Evolutionary conservation across 1,140 invertebrate genomes (phyloP).

Genomic region (Diprion similis): DNA sequence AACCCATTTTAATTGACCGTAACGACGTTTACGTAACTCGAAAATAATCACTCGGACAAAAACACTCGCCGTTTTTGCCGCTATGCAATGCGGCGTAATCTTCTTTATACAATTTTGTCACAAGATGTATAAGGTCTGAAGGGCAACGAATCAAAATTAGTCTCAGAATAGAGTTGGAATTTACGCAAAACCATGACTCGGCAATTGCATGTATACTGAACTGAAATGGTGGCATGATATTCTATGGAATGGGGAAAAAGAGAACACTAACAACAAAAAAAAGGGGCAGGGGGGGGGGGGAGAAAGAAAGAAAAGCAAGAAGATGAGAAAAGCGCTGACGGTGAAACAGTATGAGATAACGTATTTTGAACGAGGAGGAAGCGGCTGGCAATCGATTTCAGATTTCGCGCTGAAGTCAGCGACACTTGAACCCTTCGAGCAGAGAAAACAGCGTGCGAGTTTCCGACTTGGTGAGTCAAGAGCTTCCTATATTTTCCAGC

Average conservation of each 20-base stretch:
- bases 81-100: too few relatives aligned
- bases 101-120: too few relatives aligned
- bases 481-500: background rate
- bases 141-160: background rate
- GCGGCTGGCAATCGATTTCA: background rate
- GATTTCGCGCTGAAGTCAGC: slow-evolving; percentile 2
- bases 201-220: background rate
- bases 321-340: too few relatives aligned
- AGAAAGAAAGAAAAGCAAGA: too few relatives aligned
- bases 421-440: slow-evolving; percentile 2
- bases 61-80: too few relatives aligned
- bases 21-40: background rate
- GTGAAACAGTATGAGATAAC: too few relatives aligned
- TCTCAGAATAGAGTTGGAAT: background rate
- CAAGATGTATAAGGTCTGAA: too few relatives aligned
- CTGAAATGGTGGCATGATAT: background rate
- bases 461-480: slow-evolving; percentile 5
- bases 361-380: too few relatives aligned
- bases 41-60: too few relatives aligned
- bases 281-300: too few relatives aligned
- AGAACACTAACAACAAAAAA: background rate
- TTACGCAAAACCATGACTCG: background rate
- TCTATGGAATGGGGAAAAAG: background rate
- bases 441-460: slow-evolving; percentile 5
- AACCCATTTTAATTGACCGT: background rate